A percentile compares a stretch with the other conserved stretches of the same genome.
Conservation (phyloP, 2,797 vertebrate genomes). For the Halcyon smyrnensis region DNA sequence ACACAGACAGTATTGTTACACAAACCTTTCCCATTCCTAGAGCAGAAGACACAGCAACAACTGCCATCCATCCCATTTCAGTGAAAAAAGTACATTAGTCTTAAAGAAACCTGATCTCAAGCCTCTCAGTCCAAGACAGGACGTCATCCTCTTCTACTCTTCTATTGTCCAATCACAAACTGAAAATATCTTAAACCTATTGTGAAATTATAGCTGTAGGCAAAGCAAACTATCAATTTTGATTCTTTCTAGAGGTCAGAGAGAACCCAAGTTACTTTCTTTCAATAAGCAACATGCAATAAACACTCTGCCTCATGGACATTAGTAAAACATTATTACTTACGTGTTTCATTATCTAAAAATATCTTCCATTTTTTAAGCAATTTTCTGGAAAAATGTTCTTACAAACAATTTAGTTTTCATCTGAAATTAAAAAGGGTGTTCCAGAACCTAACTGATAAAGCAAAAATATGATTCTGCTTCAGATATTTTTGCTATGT, state of each 20-base stretch:
- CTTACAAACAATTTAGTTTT: not conserved
- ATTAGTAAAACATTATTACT: not conserved
- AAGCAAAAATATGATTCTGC: not conserved
- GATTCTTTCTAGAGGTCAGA: not conserved
- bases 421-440: not conserved
- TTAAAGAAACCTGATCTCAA: not conserved
- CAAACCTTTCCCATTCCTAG: not conserved
- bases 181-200: not conserved
- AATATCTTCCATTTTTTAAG: not conserved
- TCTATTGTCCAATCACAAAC: not conserved
- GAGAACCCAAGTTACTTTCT: not conserved
- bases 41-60: not conserved
- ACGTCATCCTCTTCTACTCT: not conserved
- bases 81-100: not conserved
- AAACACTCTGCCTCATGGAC: not conserved
- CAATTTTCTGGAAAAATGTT: not conserved
- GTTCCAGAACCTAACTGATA: not conserved
- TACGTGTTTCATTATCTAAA: not conserved
- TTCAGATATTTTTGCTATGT: not conserved
- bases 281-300: not conserved
- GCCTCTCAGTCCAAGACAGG: not conserved
- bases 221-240: not conserved
- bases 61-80: not conserved
- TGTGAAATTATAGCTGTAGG: not conserved
- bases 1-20: not conserved